Percentiles rank a stretch among this genome's conserved stretches.
These are phyloP conservation scores for Cryptotermes secundus DNA, from an alignment of 1,140 invertebrate species.

Conservation along the genomic window DNA sequence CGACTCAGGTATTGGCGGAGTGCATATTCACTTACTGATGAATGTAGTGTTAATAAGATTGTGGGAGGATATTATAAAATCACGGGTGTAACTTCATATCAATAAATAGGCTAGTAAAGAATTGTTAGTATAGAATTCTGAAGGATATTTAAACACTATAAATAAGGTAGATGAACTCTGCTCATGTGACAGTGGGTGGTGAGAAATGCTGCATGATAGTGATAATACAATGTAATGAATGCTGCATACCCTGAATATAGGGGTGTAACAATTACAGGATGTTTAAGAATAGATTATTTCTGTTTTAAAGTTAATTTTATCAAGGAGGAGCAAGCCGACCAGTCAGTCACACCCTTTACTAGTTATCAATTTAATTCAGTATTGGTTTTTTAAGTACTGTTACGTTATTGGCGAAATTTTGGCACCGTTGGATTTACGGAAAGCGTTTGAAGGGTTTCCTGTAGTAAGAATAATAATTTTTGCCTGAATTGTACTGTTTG, in stretches of 20 bases:
- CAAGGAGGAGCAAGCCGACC: background rate
- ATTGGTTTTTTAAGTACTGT: background rate
- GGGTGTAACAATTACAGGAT: background rate
- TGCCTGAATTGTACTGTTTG: too few relatives aligned
- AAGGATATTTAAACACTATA: background rate
- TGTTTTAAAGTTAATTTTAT: background rate
- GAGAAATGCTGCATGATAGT: background rate
- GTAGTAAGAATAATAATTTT: too few relatives aligned
- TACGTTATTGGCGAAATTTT: background rate
- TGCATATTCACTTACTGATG: constrained; percentile 29
- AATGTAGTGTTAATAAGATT: background rate
- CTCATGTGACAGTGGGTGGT: constrained; percentile 19
- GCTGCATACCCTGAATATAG: background rate
- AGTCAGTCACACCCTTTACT: background rate
- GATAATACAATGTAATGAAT: background rate
- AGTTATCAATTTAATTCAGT: background rate
- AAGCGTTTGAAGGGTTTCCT: too few relatives aligned
- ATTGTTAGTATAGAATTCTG: background rate
- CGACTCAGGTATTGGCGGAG: constrained; percentile 58
- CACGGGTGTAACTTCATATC: background rate
- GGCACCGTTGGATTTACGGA: too few relatives aligned
- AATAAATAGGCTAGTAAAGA: background rate
- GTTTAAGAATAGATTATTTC: background rate
- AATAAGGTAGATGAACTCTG: background rate
- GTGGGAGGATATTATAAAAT: background rate